A percentile compares a stretch with the other conserved stretches of the same genome.
Evolutionary conservation across 2,888 invertebrate genomes (phyloP).

Genomic region (Raillietiella orientalis): DNA sequence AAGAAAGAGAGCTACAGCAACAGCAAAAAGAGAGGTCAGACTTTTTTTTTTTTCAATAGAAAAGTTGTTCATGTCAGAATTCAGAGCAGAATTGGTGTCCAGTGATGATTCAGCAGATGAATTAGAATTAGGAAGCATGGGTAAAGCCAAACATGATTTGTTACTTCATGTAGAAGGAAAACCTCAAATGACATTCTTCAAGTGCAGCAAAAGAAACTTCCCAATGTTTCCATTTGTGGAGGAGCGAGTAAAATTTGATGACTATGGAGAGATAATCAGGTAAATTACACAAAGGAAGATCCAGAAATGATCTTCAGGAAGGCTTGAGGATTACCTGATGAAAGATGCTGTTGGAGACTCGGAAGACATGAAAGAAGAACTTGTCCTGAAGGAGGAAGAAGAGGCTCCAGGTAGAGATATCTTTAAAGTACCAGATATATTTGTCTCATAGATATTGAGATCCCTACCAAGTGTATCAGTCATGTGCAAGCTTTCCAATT

Average conservation of each 20-base stretch:
- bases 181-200: constrained; percentile 42
- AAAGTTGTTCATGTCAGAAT: background rate
- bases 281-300: too few relatives aligned
- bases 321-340: constrained; percentile 64
- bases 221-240: constrained; percentile 90
- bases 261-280: constrained; percentile 79
- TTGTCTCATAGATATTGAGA: constrained; percentile 42
- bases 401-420: constrained; percentile 17
- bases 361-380: constrained; percentile 29
- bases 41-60: constrained; percentile 3
- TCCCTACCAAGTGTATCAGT: constrained; percentile 64
- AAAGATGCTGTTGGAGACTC: constrained; percentile 30
- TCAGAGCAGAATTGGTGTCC: background rate
- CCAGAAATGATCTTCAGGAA: too few relatives aligned
- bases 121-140: constrained; percentile 27
- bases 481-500: constrained; percentile 37
- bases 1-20: constrained; percentile 13
- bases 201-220: constrained; percentile 14
- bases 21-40: constrained; percentile 8
- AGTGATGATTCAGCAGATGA: constrained; percentile 57
- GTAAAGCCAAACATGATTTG: constrained; percentile 58
- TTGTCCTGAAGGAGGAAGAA: constrained; percentile 26
- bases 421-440: too few relatives aligned
- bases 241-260: constrained; percentile 64
- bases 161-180: constrained; percentile 15